These are phyloP conservation scores for Thereva nobilitata DNA, from an alignment of 2,888 invertebrate species.

Conservation along the genomic window DNA sequence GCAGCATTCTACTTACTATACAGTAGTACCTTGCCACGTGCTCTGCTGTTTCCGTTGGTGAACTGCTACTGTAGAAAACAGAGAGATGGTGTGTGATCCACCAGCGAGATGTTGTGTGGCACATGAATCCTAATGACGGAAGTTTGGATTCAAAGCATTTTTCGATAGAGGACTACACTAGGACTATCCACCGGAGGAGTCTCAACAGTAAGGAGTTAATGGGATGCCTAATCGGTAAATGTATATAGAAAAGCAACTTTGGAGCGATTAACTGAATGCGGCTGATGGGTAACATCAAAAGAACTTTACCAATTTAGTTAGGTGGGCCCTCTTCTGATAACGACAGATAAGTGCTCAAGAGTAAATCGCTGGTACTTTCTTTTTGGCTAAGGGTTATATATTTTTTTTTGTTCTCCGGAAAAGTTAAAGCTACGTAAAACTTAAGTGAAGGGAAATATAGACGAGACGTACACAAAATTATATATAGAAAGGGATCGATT, in stretches of 20 bases:
- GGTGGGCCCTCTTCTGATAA: constrained; percentile 1
- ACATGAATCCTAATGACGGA: constrained; percentile 33
- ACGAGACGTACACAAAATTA: too few species aligned
- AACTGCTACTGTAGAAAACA: neutral
- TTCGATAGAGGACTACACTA: constrained; percentile 3
- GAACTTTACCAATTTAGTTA: constrained; percentile 23
- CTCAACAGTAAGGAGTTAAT: constrained; percentile 28
- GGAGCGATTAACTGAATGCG: constrained; percentile 28
- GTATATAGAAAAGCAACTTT: constrained; percentile 12
- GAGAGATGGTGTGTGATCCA: constrained; percentile 6
- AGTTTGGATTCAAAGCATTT: constrained; percentile 29
- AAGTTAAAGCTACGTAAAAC: too few species aligned
- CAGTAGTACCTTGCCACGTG: too few species aligned
- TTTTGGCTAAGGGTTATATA: too few species aligned
- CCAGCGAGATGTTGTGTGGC: constrained; percentile 14
- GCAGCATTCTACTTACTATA: too few species aligned
- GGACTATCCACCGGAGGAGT: neutral
- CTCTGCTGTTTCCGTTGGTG: too few species aligned
- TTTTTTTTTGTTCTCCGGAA: too few species aligned
- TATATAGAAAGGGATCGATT: too few species aligned
- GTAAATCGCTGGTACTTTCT: too few species aligned
- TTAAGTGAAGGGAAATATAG: too few species aligned
- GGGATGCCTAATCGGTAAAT: constrained; percentile 32
- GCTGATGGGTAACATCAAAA: constrained; percentile 29
- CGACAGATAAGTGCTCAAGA: constrained; percentile 6